Evolutionary conservation across 2,113 vertebrate genomes (phyloP).

Genomic region (Verasper variegatus): DNA sequence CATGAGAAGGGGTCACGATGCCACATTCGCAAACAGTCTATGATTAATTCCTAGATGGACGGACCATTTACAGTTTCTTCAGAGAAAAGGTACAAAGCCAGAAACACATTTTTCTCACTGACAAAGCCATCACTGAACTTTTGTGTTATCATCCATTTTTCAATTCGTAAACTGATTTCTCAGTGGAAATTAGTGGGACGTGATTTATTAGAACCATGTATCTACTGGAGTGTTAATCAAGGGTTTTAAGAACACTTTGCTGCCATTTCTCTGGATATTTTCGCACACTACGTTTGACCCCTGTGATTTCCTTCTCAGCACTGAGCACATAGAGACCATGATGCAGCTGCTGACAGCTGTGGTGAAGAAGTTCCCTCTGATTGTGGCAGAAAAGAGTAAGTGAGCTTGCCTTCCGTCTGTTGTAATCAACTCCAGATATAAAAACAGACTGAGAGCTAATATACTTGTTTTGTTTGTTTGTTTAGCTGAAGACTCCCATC

Average conservation of each 20-base stretch:
- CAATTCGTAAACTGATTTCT: background rate
- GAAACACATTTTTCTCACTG: no score
- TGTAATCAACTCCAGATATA: background rate
- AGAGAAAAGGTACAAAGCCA: background rate
- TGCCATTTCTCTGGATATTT: background rate
- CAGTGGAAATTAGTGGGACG: background rate
- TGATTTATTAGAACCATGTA: constrained; percentile 9
- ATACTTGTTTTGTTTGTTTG: constrained; percentile 1
- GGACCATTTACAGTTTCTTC: background rate
- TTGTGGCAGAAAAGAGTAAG: constrained; percentile 93
- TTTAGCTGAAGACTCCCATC: constrained; percentile 89
- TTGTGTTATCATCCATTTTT: constrained; percentile 1
- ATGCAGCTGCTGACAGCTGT: constrained; percentile 94
- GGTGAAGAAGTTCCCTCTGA: constrained; percentile 95
- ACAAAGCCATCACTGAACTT: no score
- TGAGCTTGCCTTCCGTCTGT: background rate
- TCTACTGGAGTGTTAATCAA: background rate
- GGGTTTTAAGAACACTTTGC: background rate
- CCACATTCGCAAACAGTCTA: background rate
- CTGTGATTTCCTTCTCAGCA: constrained; percentile 76
- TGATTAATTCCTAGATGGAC: background rate
- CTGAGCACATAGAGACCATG: constrained; percentile 93
- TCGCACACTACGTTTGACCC: background rate
- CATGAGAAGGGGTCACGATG: background rate
- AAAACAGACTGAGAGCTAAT: background rate